Conservation (phyloP, 2,888 invertebrate genomes). For the Slavum lentiscoides region DNA sequence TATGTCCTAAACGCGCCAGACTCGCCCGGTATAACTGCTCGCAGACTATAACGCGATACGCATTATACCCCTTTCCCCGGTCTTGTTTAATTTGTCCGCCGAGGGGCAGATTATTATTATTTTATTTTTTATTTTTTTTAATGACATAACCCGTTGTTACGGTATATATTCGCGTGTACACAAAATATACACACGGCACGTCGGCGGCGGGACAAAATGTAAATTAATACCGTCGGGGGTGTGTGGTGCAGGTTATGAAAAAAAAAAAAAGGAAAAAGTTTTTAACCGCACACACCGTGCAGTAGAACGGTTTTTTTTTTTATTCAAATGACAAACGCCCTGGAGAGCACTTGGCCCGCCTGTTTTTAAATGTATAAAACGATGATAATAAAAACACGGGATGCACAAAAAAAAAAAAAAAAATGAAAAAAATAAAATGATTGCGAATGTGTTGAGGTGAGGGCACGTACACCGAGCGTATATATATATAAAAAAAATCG, state of each 20-base stretch:
- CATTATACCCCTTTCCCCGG: constrained; percentile 18
- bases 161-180: constrained; percentile 21
- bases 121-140: constrained; percentile 28
- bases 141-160: constrained; percentile 47
- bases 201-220: constrained; percentile 42
- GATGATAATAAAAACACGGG: constrained; percentile 46
- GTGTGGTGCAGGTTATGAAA: constrained; percentile 34
- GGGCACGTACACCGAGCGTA: constrained; percentile 48
- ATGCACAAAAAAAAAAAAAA: not conserved
- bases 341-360: constrained; percentile 53
- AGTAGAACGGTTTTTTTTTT: constrained; percentile 46
- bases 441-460: constrained; percentile 53
- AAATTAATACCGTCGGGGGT: constrained; percentile 51
- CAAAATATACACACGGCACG: constrained; percentile 8
- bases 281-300: constrained; percentile 50
- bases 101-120: constrained; percentile 20
- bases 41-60: not conserved
- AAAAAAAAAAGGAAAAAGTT: constrained; percentile 28
- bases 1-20: too few relatives aligned
- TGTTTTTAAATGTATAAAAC: constrained; percentile 48
- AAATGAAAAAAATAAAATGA: constrained; percentile 13
- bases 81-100: constrained; percentile 44
- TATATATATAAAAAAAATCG: too few relatives aligned
- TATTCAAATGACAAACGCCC: constrained; percentile 53
- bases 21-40: too few relatives aligned